Evolutionary conservation across 1,140 invertebrate genomes (phyloP).

Genomic region (Micrasema minimum): DNA sequence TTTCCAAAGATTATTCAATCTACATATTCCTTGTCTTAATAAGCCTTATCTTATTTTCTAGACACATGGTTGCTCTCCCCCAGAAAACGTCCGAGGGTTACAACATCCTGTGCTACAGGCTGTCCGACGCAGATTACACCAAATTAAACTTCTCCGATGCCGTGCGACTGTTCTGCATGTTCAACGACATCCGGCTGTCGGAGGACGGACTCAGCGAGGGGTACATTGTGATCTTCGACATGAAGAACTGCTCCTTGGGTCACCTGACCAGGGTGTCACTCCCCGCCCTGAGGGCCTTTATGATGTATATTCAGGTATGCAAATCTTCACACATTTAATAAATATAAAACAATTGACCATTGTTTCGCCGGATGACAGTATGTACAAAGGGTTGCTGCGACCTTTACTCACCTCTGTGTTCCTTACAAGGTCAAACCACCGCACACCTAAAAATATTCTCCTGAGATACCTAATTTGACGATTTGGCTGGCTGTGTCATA

Average conservation of each 20-base stretch:
- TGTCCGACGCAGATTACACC: slow-evolving; percentile 69
- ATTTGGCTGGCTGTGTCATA: too few relatives aligned
- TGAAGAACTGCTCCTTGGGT: slow-evolving; percentile 71
- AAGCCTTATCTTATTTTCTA: too few relatives aligned
- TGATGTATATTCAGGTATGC: slow-evolving; percentile 74
- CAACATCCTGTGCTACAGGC: slow-evolving; percentile 69
- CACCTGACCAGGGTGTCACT: slow-evolving; percentile 71
- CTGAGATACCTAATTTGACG: too few relatives aligned
- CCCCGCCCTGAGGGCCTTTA: slow-evolving; percentile 69
- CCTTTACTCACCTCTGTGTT: too few relatives aligned
- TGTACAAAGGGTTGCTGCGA: too few relatives aligned
- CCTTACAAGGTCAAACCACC: too few relatives aligned
- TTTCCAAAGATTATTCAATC: too few relatives aligned
- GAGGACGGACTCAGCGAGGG: slow-evolving; percentile 72
- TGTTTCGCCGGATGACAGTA: neutral
- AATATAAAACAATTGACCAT: neutral
- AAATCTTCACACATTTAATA: neutral
- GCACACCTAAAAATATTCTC: too few relatives aligned
- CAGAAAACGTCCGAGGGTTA: slow-evolving; percentile 71
- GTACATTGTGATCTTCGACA: slow-evolving; percentile 74
- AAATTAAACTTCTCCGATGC: slow-evolving; percentile 71
- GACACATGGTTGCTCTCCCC: slow-evolving; percentile 67
- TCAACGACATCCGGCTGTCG: slow-evolving; percentile 71
- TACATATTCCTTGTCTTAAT: too few relatives aligned
- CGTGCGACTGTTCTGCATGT: slow-evolving; percentile 73